Conservation (phyloP, 2,113 vertebrate genomes). For the Panthera tigris region DNA sequence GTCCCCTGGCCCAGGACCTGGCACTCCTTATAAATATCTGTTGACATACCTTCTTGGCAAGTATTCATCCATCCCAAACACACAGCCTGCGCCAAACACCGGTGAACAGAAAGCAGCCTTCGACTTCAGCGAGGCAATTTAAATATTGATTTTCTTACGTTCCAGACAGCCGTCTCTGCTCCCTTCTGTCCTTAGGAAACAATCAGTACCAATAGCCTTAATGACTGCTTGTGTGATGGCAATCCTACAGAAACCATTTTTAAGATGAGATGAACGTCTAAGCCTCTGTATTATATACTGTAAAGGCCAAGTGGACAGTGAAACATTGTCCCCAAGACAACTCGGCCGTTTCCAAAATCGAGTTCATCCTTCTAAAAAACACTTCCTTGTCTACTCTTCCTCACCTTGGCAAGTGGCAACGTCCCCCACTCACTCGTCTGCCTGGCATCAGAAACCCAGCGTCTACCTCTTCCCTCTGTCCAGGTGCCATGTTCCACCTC, state of each 20-base stretch:
- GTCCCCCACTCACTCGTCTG: not conserved
- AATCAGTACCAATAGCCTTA: no score
- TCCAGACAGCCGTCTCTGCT: not conserved
- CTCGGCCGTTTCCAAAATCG: not conserved
- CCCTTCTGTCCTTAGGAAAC: not conserved
- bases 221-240: not conserved
- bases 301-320: not conserved
- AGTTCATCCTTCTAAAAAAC: not conserved
- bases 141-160: not conserved
- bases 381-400: no score
- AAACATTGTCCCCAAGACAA: not conserved
- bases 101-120: not conserved
- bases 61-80: not conserved
- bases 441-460: not conserved
- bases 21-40: rapidly evolving
- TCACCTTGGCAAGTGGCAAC: not conserved
- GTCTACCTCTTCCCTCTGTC: not conserved
- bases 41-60: not conserved
- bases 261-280: not conserved
- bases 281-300: not conserved
- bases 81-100: rapidly evolving
- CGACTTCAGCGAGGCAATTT: not conserved
- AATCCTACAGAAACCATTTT: not conserved
- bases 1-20: not conserved
- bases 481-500: rapidly evolving